phyloP scores from a whole-genome alignment of 1,140 invertebrate species.

The Zophobas atratus region DNA sequence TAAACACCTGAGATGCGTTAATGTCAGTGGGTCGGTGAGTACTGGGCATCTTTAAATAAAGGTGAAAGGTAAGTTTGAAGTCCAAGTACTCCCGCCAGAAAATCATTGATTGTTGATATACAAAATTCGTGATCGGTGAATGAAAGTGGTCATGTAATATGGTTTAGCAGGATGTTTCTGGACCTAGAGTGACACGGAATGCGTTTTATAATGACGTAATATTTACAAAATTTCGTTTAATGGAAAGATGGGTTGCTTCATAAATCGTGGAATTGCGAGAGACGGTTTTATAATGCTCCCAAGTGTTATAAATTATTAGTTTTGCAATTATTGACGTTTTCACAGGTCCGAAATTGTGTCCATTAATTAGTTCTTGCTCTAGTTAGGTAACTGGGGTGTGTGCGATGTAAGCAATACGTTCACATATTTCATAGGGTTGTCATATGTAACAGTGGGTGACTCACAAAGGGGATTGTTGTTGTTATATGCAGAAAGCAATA shows the following conservation, averaged over 20 bases:
- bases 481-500: too few relatives aligned
- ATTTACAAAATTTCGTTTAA: constrained; percentile 8
- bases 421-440: too few relatives aligned
- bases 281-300: too few relatives aligned
- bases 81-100: constrained; percentile 15
- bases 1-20: constrained; percentile 27
- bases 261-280: too few relatives aligned
- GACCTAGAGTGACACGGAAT: background rate
- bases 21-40: constrained; percentile 41
- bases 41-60: constrained; percentile 42
- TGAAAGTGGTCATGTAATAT: constrained; percentile 17
- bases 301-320: too few relatives aligned
- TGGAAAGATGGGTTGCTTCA: background rate
- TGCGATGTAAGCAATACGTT: too few relatives aligned
- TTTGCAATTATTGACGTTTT: too few relatives aligned
- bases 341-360: too few relatives aligned
- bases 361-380: too few relatives aligned
- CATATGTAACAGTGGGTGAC: too few relatives aligned
- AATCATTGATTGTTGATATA: constrained; percentile 3
- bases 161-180: background rate
- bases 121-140: constrained; percentile 22
- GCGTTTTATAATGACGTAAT: background rate
- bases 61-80: constrained; percentile 49
- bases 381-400: too few relatives aligned
- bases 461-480: too few relatives aligned